These are phyloP conservation scores for Phoenicopterus ruber DNA, from an alignment of 2,113 vertebrate genomes.

Conservation along the genomic window DNA sequence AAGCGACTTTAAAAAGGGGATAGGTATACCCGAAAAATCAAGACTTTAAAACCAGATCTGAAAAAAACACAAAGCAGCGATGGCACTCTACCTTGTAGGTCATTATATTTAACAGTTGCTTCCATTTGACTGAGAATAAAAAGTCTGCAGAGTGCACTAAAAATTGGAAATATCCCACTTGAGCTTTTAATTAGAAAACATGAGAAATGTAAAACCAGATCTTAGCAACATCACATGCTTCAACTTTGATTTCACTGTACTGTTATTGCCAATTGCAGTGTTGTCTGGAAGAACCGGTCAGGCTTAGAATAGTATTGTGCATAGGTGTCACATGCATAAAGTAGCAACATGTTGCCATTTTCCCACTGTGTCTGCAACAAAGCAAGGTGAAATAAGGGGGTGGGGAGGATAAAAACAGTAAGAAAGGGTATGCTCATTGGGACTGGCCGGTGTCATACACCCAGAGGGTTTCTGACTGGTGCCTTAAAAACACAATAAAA, in stretches of 20 bases:
- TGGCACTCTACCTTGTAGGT: not conserved
- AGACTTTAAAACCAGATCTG: not conserved
- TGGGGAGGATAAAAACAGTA: not conserved
- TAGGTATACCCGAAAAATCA: not conserved
- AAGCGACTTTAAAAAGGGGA: not conserved
- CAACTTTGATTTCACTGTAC: not conserved
- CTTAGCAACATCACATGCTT: not conserved
- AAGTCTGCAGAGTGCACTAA: not conserved
- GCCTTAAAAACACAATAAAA: not conserved
- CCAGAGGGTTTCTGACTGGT: not conserved
- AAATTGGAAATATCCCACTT: not conserved
- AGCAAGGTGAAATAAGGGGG: not conserved
- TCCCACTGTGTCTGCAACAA: not conserved
- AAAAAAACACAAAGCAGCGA: not conserved
- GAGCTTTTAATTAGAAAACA: not conserved
- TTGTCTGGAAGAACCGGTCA: not conserved
- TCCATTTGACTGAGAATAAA: not conserved
- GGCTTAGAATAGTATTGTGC: not conserved
- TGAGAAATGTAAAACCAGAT: not conserved
- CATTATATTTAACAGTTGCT: not conserved
- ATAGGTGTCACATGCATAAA: not conserved
- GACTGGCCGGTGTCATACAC: not conserved
- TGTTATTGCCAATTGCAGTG: not conserved
- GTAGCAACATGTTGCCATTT: not conserved
- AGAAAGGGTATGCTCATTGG: not conserved